phyloP scores from a whole-genome alignment of 2,888 invertebrate genomes.

The Clanis bilineata region DNA sequence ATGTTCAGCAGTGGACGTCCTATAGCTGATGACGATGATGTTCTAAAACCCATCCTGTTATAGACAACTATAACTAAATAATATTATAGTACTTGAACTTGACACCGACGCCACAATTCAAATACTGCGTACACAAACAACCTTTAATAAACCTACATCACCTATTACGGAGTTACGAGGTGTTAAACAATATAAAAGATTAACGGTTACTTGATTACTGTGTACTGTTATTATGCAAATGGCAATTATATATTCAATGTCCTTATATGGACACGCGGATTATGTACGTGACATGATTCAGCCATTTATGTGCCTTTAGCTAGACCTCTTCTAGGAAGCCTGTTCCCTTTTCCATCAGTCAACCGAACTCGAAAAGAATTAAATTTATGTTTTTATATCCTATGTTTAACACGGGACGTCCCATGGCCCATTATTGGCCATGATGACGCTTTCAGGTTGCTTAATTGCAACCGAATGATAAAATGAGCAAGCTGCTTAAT shows the following conservation, averaged over 20 bases:
- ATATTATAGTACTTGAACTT: background rate
- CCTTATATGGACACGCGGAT: background rate
- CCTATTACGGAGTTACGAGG: background rate
- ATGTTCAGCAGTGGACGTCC: too few relatives aligned
- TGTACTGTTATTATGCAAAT: background rate
- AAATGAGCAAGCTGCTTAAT: too few relatives aligned
- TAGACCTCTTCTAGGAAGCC: background rate
- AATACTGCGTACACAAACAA: background rate
- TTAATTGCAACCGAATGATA: too few relatives aligned
- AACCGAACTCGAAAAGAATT: too few relatives aligned
- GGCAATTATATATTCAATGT: background rate
- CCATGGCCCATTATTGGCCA: too few relatives aligned
- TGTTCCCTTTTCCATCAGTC: too few relatives aligned
- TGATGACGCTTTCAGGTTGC: too few relatives aligned
- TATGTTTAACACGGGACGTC: too few relatives aligned
- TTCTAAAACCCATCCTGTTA: too few relatives aligned
- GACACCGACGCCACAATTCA: background rate
- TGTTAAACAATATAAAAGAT: constrained; percentile 6
- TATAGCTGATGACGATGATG: too few relatives aligned
- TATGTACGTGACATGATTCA: background rate
- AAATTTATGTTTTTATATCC: too few relatives aligned
- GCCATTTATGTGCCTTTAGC: background rate
- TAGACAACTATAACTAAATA: background rate
- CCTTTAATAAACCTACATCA: background rate
- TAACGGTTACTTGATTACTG: background rate